These are phyloP conservation scores for Crocodylus rhombifer DNA, from an alignment of 2,797 vertebrate genomes.

Conservation along the genomic window DNA sequence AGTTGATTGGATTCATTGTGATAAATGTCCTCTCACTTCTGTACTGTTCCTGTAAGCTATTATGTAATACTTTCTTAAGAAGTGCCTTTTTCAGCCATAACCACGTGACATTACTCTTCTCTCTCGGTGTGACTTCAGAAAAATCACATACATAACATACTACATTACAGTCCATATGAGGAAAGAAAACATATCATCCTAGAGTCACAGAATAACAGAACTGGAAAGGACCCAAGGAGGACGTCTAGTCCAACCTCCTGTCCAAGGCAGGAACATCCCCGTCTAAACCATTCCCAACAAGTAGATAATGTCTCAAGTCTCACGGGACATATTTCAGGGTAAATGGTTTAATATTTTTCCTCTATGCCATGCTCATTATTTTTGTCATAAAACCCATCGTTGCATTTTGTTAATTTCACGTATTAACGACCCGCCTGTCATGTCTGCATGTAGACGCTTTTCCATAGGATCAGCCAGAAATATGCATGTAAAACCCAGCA, in stretches of 20 bases:
- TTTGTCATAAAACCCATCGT: slow-evolving; percentile 32
- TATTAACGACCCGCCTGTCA: slow-evolving; percentile 15
- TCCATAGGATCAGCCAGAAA: neutral
- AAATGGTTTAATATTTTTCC: slow-evolving; percentile 48
- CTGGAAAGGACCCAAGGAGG: too few species aligned
- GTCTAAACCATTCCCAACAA: too few species aligned
- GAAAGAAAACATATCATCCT: neutral
- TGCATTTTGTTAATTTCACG: slow-evolving; percentile 32
- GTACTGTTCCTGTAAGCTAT: slow-evolving; percentile 31
- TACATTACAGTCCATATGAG: slow-evolving; percentile 10
- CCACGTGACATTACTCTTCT: neutral
- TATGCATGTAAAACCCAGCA: slow-evolving; percentile 37
- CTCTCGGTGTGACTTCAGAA: neutral
- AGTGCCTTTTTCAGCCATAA: neutral
- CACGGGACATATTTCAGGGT: slow-evolving; percentile 36
- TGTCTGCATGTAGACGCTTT: neutral
- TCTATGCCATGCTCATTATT: slow-evolving; percentile 3
- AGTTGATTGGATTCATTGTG: slow-evolving; percentile 29
- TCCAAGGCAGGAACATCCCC: too few species aligned
- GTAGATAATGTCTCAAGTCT: slow-evolving; percentile 1
- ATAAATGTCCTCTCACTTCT: slow-evolving; percentile 54
- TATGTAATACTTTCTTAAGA: slow-evolving; percentile 38
- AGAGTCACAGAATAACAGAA: too few species aligned
- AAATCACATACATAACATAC: slow-evolving; percentile 1
- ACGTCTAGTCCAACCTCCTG: too few species aligned